These are phyloP conservation scores for Crypturellus tataupa DNA, from an alignment of 2,797 vertebrate species.

Conservation along the genomic window DNA sequence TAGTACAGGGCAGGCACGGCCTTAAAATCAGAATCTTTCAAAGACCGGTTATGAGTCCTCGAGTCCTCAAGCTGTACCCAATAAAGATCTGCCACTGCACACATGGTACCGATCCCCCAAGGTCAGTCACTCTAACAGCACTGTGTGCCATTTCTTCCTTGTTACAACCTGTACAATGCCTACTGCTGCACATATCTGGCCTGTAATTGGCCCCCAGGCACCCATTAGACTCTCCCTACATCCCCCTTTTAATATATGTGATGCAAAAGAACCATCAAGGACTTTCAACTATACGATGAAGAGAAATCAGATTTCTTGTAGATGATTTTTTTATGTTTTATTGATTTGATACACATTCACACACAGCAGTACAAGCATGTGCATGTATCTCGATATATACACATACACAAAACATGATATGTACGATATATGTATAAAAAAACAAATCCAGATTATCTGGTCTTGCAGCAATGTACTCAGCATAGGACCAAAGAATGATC, in stretches of 20 bases:
- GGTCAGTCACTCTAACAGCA: background rate
- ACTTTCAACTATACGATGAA: background rate
- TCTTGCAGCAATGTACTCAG: background rate
- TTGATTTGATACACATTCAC: constrained; percentile 47
- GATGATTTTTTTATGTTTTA: constrained; percentile 28
- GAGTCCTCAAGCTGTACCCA: background rate
- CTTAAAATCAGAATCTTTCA: background rate
- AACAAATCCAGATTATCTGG: constrained; percentile 3
- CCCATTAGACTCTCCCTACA: background rate
- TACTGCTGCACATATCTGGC: background rate
- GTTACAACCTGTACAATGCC: background rate
- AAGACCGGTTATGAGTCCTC: background rate
- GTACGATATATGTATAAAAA: constrained; percentile 23
- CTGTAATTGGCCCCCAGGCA: background rate
- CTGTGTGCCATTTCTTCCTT: background rate
- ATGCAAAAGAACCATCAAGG: background rate
- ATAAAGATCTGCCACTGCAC: background rate
- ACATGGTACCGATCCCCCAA: background rate
- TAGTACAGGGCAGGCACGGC: background rate
- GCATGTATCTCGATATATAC: constrained; percentile 16
- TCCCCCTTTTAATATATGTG: background rate
- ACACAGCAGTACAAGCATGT: background rate
- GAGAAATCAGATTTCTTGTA: background rate
- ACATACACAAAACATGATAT: background rate
- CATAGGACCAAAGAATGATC: background rate